Evolutionary conservation across 2,113 vertebrate species (phyloP).

Genomic region (Gavia stellata): DNA sequence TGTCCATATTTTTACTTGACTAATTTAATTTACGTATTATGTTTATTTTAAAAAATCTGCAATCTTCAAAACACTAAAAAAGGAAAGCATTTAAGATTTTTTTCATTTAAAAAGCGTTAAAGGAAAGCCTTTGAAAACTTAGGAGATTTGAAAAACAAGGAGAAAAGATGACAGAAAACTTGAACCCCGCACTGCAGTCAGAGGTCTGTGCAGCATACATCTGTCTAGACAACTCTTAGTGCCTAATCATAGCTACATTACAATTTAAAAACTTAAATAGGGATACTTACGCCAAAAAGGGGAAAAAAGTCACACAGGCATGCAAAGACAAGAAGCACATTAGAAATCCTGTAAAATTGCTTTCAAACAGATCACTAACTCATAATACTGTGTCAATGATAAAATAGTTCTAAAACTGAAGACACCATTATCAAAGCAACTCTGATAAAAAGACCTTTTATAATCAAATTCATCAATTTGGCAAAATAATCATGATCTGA

Average conservation of each 20-base stretch:
- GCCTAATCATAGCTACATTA: neutral
- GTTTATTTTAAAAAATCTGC: neutral
- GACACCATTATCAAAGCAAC: neutral
- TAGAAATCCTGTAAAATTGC: neutral
- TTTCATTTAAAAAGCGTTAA: too few relatives aligned
- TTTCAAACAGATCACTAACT: neutral
- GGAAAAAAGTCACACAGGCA: neutral
- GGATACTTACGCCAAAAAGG: neutral
- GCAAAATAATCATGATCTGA: neutral
- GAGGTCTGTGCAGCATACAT: neutral
- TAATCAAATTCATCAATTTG: neutral
- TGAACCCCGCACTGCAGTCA: neutral
- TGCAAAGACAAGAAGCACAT: neutral
- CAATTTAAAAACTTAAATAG: neutral
- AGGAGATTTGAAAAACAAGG: neutral
- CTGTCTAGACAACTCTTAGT: neutral
- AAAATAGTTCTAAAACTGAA: neutral
- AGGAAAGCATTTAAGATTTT: too few relatives aligned
- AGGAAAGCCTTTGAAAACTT: neutral
- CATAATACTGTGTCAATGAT: fast-evolving
- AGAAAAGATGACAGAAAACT: neutral
- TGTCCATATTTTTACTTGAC: neutral
- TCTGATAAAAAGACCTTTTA: neutral
- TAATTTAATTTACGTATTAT: neutral
- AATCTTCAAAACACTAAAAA: neutral